phyloP scores from a whole-genome alignment of 2,888 invertebrate species.

The Trisateles emortualis region DNA sequence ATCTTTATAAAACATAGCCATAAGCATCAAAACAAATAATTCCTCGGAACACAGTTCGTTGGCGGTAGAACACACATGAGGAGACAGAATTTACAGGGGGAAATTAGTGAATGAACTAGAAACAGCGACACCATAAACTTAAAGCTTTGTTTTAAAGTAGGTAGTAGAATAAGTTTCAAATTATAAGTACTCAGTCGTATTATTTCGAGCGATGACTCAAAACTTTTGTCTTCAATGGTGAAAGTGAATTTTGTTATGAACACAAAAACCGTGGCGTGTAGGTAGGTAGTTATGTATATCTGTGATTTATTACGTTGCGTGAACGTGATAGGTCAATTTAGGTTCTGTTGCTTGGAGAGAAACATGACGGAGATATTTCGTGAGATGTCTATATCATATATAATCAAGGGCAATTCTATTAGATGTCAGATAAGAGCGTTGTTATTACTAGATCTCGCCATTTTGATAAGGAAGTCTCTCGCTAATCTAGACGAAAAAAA shows the following conservation, averaged over 20 bases:
- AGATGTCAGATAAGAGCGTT: slow-evolving; percentile 1
- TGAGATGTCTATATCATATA: slow-evolving; percentile 5
- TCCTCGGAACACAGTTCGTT: no score
- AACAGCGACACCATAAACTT: no score
- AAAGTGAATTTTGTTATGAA: slow-evolving; percentile 57
- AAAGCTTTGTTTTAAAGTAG: no score
- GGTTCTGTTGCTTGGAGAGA: slow-evolving; percentile 43
- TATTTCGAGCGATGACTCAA: slow-evolving; percentile 30
- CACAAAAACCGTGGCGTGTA: slow-evolving; percentile 30
- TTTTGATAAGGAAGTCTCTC: no score
- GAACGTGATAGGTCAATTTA: slow-evolving; percentile 65
- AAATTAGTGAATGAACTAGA: no score
- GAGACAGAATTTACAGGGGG: no score
- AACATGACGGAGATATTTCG: slow-evolving; percentile 45
- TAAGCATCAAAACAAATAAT: no score
- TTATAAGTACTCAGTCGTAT: background rate
- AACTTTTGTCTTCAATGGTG: slow-evolving; percentile 45
- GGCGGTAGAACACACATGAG: no score
- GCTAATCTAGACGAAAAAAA: no score
- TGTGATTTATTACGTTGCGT: slow-evolving; percentile 50
- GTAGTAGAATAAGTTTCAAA: no score
- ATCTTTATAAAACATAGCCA: no score
- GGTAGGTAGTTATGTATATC: slow-evolving; percentile 26
- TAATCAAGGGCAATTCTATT: slow-evolving; percentile 36
- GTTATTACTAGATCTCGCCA: background rate